Evolutionary conservation across 2,888 invertebrate species (phyloP), one percentile per base, ranked within the genome.

Genomic region (Busseola fusca): DNA sequence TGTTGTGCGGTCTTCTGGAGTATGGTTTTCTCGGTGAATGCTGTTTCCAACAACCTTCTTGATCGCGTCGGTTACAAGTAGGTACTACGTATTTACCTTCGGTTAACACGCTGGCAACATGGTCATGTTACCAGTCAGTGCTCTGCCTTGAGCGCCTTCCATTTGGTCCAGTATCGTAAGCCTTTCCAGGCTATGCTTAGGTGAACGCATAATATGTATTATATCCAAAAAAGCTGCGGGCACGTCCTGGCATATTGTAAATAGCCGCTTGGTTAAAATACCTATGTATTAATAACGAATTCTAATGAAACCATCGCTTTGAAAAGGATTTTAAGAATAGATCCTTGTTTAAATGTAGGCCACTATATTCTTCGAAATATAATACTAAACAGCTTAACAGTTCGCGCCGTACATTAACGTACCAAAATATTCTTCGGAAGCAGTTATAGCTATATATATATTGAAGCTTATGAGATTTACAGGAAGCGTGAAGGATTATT

Each of bases 341-440:
- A 69, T 65, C 54, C 65, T 63, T 76, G 70, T 80, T 63, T 45
- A 18, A 80, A 80, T 69, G 14, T 77, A 40, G 75, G 75, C 25
- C 75, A 68, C 54, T 18, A 68, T 59, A 74, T 76, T 80, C 59
- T 68, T 6, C 50, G 80, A 74, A 76, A 50, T 56, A 54, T 25
- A 64, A 80, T n/a, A 65, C 72, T 71, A 45, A 30, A 62, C 25
- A 60, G 64, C 54, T 40, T 14, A 27, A 42, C 12, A 52, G 25
- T 34, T 27, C 58, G 54, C 27, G 21, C 40, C 12, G n/a, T n/a
- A 56, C 27, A 59, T 60, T 27, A 25, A n/a, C 3, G 7, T 48
- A 48, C 3, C 10, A 57, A 72, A 76, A 72, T 64, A 57, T 66
- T 79, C 3, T 27, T 25, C 14, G 21, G 18, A 52, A 64, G 21